Base-by-base conservation (phyloP, 2,888 invertebrate genomes). In the Ceratothoa steindachneri region DNA sequence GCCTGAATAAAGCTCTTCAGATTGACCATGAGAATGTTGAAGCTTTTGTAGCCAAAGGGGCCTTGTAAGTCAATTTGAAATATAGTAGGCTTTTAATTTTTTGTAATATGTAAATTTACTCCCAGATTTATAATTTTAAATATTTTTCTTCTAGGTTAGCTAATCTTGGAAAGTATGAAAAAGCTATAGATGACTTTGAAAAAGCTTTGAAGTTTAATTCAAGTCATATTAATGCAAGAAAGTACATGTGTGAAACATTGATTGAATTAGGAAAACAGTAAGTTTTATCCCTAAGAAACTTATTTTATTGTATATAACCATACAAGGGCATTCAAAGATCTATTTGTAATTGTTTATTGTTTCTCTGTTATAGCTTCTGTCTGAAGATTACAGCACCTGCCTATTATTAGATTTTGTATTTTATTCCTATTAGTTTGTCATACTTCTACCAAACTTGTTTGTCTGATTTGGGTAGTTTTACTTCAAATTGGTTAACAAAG, bases 171-270 rank as follows among this genome's bases (percentile, higher is more conserved):
- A 94, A 92, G 82, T 96, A 94, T 85, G 90, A 92, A 82, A 93
- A 93, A 84, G 97, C 97, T 0, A 92, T 97, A 80, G 93, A 93
- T 82, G 97, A 97, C 84, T 95, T 97, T 85, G 95, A 96, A 85
- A 91, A 91, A 27, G 96, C 97, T 2, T 85, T 97, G 52, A 91
- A 92, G 84, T 84, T 93, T 60, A 94, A 97, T 85, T 91, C 92
- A 0, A 91, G 90, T 80, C 97, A 97, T 85, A 90, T 91, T 1
- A 97, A 97, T 85, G 97, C 96, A 31, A 89, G 93, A 73, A 95
- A 95, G 84, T 97, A 97, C 85, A 90, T 95, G 87, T 92, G 94
- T 31, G 95, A 97, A 85, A 97, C 96, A 0, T 85, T 95, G 64
- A 92, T 95, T 0, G 96, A 95, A 0, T 86, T 93, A 68, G 96